phyloP scores from a whole-genome alignment of 92 coral and sea anemone species.

The Galaxea fascicularis region DNA sequence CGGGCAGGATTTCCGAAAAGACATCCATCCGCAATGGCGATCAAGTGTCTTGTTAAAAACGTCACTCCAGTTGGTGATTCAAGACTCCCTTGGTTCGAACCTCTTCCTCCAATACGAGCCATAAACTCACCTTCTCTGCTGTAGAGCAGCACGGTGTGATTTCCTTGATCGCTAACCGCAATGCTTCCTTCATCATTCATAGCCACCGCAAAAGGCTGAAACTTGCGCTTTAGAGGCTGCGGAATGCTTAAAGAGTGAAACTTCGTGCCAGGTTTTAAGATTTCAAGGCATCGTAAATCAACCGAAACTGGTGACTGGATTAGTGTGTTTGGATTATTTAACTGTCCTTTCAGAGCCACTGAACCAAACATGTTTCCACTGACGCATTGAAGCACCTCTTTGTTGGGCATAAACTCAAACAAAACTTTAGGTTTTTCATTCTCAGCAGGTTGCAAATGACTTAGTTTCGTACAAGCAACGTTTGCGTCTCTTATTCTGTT shows the following conservation, averaged over 20 bases:
- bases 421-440: slow-evolving; percentile 60
- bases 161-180: slow-evolving; percentile 79
- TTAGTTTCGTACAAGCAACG: slow-evolving; percentile 59
- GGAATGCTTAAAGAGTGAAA: slow-evolving; percentile 69
- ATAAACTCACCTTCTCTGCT: slow-evolving; percentile 71
- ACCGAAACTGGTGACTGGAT: slow-evolving; percentile 19
- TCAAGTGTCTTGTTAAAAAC: slow-evolving; percentile 52
- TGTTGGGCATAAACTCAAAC: slow-evolving; percentile 59
- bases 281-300: slow-evolving; percentile 46
- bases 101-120: slow-evolving; percentile 67
- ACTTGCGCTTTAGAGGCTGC: slow-evolving; percentile 53
- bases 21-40: slow-evolving; percentile 82
- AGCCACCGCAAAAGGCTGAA: slow-evolving; percentile 77
- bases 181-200: slow-evolving; percentile 43
- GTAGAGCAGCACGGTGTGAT: slow-evolving; percentile 69
- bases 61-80: slow-evolving; percentile 83
- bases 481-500: slow-evolving; percentile 72
- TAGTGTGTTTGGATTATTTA: slow-evolving; percentile 29
- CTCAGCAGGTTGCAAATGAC: slow-evolving; percentile 50
- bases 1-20: slow-evolving; percentile 84
- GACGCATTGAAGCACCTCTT: slow-evolving; percentile 74
- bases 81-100: slow-evolving; percentile 68
- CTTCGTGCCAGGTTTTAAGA: slow-evolving; percentile 74
- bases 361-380: slow-evolving; percentile 76
- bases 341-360: slow-evolving; percentile 30